A percentile compares a stretch with the other conserved stretches of the same genome.
Evolutionary conservation across 2,797 vertebrate genomes (phyloP).

Genomic region (Eremophila alpestris): DNA sequence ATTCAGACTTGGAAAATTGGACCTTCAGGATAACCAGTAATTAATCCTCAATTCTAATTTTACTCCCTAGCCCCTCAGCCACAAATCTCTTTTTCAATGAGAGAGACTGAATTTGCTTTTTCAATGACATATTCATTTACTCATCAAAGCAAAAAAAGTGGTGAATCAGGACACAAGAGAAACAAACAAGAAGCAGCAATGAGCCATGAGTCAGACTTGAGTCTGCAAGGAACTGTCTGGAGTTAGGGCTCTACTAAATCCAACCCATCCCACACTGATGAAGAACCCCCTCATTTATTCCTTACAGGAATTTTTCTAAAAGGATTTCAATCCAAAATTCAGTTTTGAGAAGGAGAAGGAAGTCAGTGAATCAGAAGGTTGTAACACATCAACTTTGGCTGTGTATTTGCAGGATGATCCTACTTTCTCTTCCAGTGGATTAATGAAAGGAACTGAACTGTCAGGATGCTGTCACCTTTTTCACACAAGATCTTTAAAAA

Average conservation of each 20-base stretch:
- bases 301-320: not conserved
- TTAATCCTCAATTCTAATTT: not conserved
- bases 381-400: not conserved
- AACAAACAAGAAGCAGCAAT: not conserved
- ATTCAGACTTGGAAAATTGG: not conserved
- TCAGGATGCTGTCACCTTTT: not conserved
- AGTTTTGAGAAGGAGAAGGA: not conserved
- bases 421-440: not conserved
- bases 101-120: not conserved
- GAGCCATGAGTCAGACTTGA: not conserved
- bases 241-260: not conserved
- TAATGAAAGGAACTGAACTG: not conserved
- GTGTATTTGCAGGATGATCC: not conserved
- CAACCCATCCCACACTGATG: not conserved
- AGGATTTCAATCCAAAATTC: slow-evolving; percentile 3
- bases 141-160: not conserved
- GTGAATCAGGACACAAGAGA: not conserved
- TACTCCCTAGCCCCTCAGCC: not conserved
- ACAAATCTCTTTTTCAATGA: not conserved
- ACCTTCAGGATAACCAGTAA: not conserved
- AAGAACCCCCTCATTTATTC: not conserved
- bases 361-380: not conserved
- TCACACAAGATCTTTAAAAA: not conserved
- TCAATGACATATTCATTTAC: not conserved
- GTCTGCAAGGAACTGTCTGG: not conserved